Evolutionary conservation across 92 coral and sea anemone genomes (phyloP), one percentile per base, ranked within the genome.

Genomic region (Parazoanthus swiftii): DNA sequence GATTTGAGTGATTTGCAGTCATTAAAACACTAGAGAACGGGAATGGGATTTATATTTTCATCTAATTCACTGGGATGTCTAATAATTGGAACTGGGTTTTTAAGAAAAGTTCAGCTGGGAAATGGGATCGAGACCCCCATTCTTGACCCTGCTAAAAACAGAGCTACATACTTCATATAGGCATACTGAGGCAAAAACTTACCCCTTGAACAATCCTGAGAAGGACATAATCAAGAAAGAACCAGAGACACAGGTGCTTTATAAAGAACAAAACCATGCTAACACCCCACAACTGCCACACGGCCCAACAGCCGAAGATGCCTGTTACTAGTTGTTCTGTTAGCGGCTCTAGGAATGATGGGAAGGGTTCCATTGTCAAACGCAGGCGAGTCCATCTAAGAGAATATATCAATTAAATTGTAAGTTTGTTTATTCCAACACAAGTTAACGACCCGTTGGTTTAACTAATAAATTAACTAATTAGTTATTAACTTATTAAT

Each of bases 371-470:
- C 99, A 97, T 97, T 8, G 97, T 94, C 18, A 97, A 91, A 14
- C 99, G 98, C 72, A 97, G 89, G 58, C 99, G 94, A 13, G 99
- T 97, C 99, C 99, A 97, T 76, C 99, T 97, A 44, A 11, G 48
- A 54, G 15, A 42, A 11, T 54, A 5, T 29, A 29, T 29, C 33
- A 29, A 29, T n/a, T n/a, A n/a, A n/a, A n/a, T 29, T 29, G 33
- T 29, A 29, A 51, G 4, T 58, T 58, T 58, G 21, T 46, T 46
- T 6, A 11, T 6, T 58, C 4, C 66, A 58, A 58, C 21, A 58
- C 66, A 9, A 46, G 51, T 46, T 46, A 3, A 46, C 9, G 10
- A 1, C 42, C 42, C 42, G 0, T 39, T 39, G 42, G 42, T 39
- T 39, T 39, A 39, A 2, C 0, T 39, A 39, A 39, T 39, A 2